Evolutionary conservation across 2,888 invertebrate species (phyloP).

Genomic region (Trissolcus japonicus): DNA sequence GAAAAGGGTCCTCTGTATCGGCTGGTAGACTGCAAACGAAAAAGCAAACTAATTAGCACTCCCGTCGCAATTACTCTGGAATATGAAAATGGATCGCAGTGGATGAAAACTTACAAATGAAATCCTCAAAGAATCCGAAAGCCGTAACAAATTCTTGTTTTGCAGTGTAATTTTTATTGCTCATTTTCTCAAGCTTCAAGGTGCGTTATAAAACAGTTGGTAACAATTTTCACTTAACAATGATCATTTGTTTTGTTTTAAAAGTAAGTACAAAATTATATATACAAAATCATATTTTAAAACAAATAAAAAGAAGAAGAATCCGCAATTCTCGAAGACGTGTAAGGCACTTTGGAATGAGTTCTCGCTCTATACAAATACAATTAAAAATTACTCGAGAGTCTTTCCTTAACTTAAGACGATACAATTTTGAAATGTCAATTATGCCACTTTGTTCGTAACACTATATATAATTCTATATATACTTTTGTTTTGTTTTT

Average conservation of each 20-base stretch:
- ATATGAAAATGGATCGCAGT: too few relatives aligned
- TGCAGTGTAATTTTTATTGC: slow-evolving; percentile 17
- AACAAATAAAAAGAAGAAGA: slow-evolving; percentile 35
- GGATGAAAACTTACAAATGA: slow-evolving; percentile 27
- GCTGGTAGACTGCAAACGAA: slow-evolving; percentile 65
- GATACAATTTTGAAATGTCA: slow-evolving; percentile 31
- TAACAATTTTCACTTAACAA: slow-evolving; percentile 33
- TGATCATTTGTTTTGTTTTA: slow-evolving; percentile 33
- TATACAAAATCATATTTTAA: slow-evolving; percentile 64
- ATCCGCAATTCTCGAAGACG: slow-evolving; percentile 60
- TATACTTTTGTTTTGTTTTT: slow-evolving; percentile 20
- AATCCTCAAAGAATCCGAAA: slow-evolving; percentile 5
- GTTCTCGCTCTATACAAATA: slow-evolving; percentile 64
- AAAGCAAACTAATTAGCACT: neutral
- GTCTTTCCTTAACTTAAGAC: slow-evolving; percentile 11
- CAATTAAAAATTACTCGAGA: slow-evolving; percentile 22
- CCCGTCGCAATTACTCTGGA: neutral
- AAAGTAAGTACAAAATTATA: slow-evolving; percentile 69
- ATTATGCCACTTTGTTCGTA: slow-evolving; percentile 47
- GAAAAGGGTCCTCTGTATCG: slow-evolving; percentile 65
- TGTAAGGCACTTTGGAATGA: slow-evolving; percentile 75
- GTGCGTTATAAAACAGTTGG: slow-evolving; percentile 35
- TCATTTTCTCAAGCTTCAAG: slow-evolving; percentile 33
- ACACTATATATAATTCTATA: slow-evolving; percentile 41
- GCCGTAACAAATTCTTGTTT: slow-evolving; percentile 29